Conservation (phyloP, 2,888 invertebrate species). For the Emesis furor region DNA sequence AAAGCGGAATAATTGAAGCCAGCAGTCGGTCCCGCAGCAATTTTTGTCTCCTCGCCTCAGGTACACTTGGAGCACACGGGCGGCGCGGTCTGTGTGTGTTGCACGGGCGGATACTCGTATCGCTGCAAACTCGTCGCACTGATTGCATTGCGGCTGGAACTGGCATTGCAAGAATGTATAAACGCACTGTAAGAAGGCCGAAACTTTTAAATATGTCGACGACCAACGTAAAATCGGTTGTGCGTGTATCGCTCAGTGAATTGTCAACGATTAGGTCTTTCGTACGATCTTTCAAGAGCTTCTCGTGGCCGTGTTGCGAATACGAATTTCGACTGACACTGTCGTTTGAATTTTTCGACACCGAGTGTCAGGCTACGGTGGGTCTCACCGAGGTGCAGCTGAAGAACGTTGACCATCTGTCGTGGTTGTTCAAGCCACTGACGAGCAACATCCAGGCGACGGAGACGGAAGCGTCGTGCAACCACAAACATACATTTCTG, state of each 20-base stretch:
- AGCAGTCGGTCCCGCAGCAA: too few species aligned
- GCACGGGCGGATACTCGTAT: too few species aligned
- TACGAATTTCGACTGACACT: constrained; percentile 20
- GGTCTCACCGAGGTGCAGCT: neutral
- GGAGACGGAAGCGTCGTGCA: neutral
- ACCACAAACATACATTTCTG: constrained; percentile 15
- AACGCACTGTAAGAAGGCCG: neutral
- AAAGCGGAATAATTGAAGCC: too few species aligned
- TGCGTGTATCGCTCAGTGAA: constrained; percentile 3
- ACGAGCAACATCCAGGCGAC: neutral
- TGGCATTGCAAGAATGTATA: too few species aligned
- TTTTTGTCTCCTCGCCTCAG: too few species aligned
- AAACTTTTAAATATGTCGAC: neutral
- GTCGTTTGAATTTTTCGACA: constrained; percentile 22
- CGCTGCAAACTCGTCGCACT: too few species aligned
- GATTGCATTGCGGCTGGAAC: too few species aligned
- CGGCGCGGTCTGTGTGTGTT: too few species aligned
- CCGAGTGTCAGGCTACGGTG: constrained; percentile 25
- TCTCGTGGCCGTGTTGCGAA: constrained; percentile 22
- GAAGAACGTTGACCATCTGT: too few species aligned
- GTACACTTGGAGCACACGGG: too few species aligned
- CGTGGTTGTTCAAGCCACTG: too few species aligned
- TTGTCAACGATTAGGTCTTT: neutral
- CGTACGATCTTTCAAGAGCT: constrained; percentile 19
- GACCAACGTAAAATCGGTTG: neutral